Conservation (phyloP, 2,113 vertebrate species). For the pig (Sus scrofa) region T2T-Sscrofa CM000829.6:68741501-68742000, state of each 20-base stretch:
- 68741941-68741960: neutral
- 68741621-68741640: neutral
- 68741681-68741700: neutral
- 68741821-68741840: neutral
- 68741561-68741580: too few relatives aligned
- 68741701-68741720: slow-evolving; percentile 37
- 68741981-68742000: neutral
- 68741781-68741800: neutral
- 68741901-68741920: neutral
- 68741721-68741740: neutral
- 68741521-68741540: too few relatives aligned
- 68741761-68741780: neutral
- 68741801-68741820: neutral
- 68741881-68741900: neutral
- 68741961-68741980: neutral
- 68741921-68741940: neutral
- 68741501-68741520: too few relatives aligned
- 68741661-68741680: neutral
- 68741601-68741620: neutral
- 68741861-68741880: neutral
- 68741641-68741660: neutral
- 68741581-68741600: neutral
- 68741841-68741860: neutral
- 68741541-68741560: too few relatives aligned
- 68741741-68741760: neutral